Base-by-base conservation (phyloP, 2,888 invertebrate species). In the Podabrus alpinus region DNA sequence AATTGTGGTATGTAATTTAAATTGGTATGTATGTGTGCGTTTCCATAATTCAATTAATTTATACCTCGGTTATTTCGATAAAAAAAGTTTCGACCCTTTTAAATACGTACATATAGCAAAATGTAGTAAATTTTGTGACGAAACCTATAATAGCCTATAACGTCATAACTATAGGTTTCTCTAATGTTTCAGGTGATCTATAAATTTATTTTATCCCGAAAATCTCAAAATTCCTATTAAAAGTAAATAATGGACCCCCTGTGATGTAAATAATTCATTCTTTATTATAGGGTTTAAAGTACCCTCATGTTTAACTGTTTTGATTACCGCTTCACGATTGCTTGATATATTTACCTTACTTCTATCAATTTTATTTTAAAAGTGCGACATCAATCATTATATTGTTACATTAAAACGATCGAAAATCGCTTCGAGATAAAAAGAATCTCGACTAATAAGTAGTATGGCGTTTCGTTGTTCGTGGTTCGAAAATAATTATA, bases 201-300 rank as follows among this genome's bases (percentile, higher is more conserved):
- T 82, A 83, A 83, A 85, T 85, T 86, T 84, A 85, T 85, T 83
- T 82, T 78, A 80, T 73, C 82, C 83, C 85, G 85, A 85, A 85
- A 85, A 83, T 82, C 83, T 82, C 81, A 81, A 84, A 85, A 85
- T 85, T 85, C 84, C 85, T 85, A 85, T 86, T 86, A 86, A 86
- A 86, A 85, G 85, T 86, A 86, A 86, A 86, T 86, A 86, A 86
- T 86, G 85, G 85, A 86, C 85, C 84, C 85, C 85, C 82, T 79
- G 82, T 83, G 85, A 84, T 84, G 85, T 84, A 85, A 86, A 86
- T 86, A 86, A 86, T 84, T 86, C 85, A 85, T 83, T 82, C 83
- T 83, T 84, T 83, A 84, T 84, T 84, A 84, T 77, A 76, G 81
- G 81, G 79, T 74, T 77, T 78, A 78, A 79, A 81, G 79, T 75